Evolutionary conservation across 2,797 vertebrate species (phyloP).

Genomic region (Gymnoscopelus microlampas): DNA sequence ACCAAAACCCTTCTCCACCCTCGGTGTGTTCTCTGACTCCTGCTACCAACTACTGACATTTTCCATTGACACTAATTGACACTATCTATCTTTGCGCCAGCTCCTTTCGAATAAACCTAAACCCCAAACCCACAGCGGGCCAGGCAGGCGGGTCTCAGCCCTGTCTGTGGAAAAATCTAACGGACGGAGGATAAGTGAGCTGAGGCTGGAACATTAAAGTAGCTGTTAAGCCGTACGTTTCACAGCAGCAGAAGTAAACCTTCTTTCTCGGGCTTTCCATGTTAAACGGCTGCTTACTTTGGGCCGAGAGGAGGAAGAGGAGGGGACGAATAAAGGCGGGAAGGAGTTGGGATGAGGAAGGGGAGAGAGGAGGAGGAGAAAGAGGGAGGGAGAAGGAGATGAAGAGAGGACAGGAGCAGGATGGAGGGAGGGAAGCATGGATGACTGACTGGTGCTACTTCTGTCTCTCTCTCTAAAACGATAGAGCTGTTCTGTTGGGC

Average conservation of each 20-base stretch:
- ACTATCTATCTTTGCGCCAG: slow-evolving; percentile 35
- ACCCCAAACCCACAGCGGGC: slow-evolving; percentile 31
- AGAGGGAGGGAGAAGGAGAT: slow-evolving; percentile 23
- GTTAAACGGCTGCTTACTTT: slow-evolving; percentile 62
- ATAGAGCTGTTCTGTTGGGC: neutral
- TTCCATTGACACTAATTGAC: slow-evolving; percentile 51
- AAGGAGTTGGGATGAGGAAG: slow-evolving; percentile 18
- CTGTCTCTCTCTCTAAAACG: no score
- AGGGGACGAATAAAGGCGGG: neutral
- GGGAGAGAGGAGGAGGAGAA: slow-evolving; percentile 13
- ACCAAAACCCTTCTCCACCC: neutral
- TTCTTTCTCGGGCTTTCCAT: slow-evolving; percentile 54
- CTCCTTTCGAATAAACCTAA: neutral
- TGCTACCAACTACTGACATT: slow-evolving; percentile 28
- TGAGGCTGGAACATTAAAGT: slow-evolving; percentile 50
- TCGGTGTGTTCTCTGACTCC: neutral
- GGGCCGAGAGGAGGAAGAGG: slow-evolving; percentile 17
- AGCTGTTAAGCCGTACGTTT: slow-evolving; percentile 41
- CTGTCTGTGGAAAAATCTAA: slow-evolving; percentile 51
- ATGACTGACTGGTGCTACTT: slow-evolving; percentile 8
- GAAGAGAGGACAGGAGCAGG: neutral
- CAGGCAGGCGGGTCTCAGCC: slow-evolving; percentile 1
- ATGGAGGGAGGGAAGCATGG: slow-evolving; percentile 64
- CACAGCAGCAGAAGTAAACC: neutral
- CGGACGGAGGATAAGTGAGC: slow-evolving; percentile 32